Conservation (phyloP, 2,888 invertebrate species). For the Drosophila ochracea region DNA sequence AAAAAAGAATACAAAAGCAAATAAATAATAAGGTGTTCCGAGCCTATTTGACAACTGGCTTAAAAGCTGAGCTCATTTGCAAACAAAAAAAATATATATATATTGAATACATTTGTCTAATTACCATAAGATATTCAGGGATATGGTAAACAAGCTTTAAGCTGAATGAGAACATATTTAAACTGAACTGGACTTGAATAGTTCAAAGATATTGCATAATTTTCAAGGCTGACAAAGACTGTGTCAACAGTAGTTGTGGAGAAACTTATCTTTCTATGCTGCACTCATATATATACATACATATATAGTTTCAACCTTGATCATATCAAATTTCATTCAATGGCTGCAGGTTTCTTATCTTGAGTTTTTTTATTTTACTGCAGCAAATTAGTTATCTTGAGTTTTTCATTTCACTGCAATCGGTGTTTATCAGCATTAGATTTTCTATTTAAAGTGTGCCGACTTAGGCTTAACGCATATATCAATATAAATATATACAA, state of each 20-base stretch:
- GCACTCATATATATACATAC: not conserved
- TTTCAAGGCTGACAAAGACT: not conserved
- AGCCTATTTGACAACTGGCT: slow-evolving; percentile 38
- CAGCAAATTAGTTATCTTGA: slow-evolving; percentile 10
- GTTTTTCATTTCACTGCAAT: slow-evolving; percentile 20
- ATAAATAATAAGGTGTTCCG: slow-evolving; percentile 24
- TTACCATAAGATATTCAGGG: not conserved
- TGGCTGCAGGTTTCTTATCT: slow-evolving; percentile 17
- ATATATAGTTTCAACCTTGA: not conserved
- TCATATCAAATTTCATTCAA: slow-evolving; percentile 13
- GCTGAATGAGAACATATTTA: not conserved
- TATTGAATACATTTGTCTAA: not conserved
- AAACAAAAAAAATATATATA: slow-evolving; percentile 14
- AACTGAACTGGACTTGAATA: not conserved
- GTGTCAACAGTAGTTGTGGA: not conserved
- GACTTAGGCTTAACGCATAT: not conserved
- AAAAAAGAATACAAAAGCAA: slow-evolving; percentile 22
- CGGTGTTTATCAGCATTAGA: not conserved
- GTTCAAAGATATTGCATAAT: not conserved
- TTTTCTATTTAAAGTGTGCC: not conserved
- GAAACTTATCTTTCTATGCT: slow-evolving; percentile 1
- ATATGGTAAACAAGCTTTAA: not conserved
- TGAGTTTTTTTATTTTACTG: slow-evolving; percentile 5
- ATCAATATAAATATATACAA: slow-evolving; percentile 38
- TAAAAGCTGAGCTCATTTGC: slow-evolving; percentile 27